phyloP scores from a whole-genome alignment of 2,113 vertebrate species.

The Spilogale gracilis region DNA sequence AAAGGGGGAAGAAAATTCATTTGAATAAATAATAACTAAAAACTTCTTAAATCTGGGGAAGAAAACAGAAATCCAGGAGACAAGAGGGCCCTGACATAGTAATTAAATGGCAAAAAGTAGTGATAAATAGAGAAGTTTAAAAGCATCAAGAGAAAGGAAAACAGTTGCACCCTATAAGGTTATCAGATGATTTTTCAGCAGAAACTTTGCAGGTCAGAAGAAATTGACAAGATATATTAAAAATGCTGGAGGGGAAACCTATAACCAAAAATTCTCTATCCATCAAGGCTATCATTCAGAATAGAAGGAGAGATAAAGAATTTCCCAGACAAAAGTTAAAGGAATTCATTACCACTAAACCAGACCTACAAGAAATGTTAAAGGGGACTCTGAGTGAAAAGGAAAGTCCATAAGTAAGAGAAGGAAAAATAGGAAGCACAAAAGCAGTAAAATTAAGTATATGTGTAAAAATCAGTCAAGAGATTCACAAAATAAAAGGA shows the following conservation, averaged over 20 bases:
- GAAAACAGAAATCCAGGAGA: background rate
- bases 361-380: background rate
- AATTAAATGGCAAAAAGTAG: background rate
- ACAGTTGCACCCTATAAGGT: background rate
- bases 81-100: background rate
- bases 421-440: background rate
- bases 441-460: background rate
- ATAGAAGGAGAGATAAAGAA: background rate
- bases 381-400: background rate
- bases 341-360: background rate
- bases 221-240: background rate
- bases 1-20: background rate
- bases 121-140: background rate
- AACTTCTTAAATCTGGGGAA: background rate
- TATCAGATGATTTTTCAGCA: background rate
- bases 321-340: background rate
- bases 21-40: background rate
- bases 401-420: background rate
- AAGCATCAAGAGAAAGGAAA: background rate
- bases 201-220: background rate
- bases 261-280: background rate
- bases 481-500: background rate
- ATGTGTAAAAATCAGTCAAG: background rate
- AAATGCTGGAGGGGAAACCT: background rate
- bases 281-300: background rate